Base-by-base conservation (phyloP, 53 echinoderm and acorn worm species). In the Crossaster papposus region DNA sequence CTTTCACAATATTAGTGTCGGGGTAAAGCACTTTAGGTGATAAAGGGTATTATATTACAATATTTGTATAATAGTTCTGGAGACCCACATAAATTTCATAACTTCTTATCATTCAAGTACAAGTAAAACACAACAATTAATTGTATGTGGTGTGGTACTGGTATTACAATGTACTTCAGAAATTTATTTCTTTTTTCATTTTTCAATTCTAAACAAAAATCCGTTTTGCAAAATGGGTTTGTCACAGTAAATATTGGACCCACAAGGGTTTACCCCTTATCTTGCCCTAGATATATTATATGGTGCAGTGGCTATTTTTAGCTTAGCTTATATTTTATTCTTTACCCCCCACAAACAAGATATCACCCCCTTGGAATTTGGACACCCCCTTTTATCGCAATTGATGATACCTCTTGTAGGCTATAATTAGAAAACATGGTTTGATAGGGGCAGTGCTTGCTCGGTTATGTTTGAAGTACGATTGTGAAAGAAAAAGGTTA, bases 271-370 rank as follows among this genome's bases (percentile, higher is more conserved):
- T 38, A 22, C 78, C 78, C 51, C 51, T 78, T 78, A 80, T 80
- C 55, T 58, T 15, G 17, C 55, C 31, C 55, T 58, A 30, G 24
- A 31, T 80, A 0, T 80, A 10, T 29, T 4, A 6, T 11, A 11
- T 55, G 54, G 80, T 54, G 80, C 62, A 3, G 24, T 4, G 8
- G 78, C 34, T 78, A 78, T 78, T 78, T 78, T 78, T 78, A 78
- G 26, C 50, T 24, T 28, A 5, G 13, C 78, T n/a, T 22, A 6
- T 11, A 78, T 6, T 22, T 51, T n/a, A 50, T 51, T 78, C 78
- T 23, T 78, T 78, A 51, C 78, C 78, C n/a, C 78, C 78, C 78
- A 78, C 78, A 78, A 78, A 78, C 78, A 78, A 78, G 78, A 78
- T 78, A 78, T 4, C 22, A 51, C 17, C 33, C 22, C 35, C 74